Percentiles rank a stretch among this genome's conserved stretches.
Evolutionary conservation across 2,888 invertebrate species (phyloP).

Genomic region (Lypha dubia): DNA sequence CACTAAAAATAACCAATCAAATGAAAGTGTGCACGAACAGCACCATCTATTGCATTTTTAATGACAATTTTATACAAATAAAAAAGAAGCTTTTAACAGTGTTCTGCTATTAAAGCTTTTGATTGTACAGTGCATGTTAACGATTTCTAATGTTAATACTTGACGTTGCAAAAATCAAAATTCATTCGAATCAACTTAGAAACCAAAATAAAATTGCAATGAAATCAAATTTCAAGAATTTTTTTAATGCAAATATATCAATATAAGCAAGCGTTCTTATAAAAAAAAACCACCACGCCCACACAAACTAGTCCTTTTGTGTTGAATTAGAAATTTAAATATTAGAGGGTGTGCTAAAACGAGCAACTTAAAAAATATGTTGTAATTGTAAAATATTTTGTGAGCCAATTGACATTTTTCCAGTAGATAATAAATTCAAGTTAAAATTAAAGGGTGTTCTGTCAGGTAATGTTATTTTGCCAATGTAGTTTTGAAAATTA

Average conservation of each 20-base stretch:
- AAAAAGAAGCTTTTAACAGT: conserved; percentile 1
- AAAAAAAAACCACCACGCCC: too few relatives aligned
- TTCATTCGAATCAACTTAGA: not conserved
- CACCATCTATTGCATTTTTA: not conserved
- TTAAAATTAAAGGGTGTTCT: too few relatives aligned
- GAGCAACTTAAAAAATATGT: too few relatives aligned
- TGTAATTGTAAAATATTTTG: too few relatives aligned
- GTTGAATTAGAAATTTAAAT: too few relatives aligned
- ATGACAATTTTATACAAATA: not conserved
- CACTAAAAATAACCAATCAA: not conserved
- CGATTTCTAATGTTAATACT: not conserved
- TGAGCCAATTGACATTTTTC: too few relatives aligned
- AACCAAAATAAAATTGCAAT: not conserved
- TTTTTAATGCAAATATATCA: not conserved
- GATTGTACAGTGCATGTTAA: not conserved
- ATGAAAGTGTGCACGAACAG: not conserved
- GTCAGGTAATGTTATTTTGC: too few relatives aligned
- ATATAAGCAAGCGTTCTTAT: too few relatives aligned
- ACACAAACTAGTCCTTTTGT: too few relatives aligned
- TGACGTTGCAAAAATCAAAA: not conserved
- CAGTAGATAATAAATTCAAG: too few relatives aligned
- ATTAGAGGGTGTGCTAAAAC: too few relatives aligned
- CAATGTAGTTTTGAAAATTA: too few relatives aligned
- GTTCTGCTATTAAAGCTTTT: not conserved
- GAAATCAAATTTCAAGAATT: not conserved